Conservation (phyloP, 2,888 invertebrate genomes). For the Drosophila vallismaia region DNA sequence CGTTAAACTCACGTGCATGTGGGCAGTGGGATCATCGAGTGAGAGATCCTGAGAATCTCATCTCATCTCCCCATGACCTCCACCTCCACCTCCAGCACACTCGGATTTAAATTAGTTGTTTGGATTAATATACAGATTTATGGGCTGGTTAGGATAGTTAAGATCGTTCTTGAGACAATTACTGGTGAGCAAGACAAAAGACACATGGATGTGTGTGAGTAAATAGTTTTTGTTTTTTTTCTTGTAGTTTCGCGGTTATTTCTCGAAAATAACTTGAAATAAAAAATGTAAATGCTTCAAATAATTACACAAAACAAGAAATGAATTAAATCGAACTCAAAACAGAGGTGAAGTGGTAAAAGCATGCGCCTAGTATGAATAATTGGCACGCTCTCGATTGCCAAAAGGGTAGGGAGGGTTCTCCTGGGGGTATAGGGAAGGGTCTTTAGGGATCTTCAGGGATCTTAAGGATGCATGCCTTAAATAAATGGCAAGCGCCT, state of each 20-base stretch:
- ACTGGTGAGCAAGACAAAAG: slow-evolving; percentile 84
- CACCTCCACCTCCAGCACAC: background rate
- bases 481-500: slow-evolving; percentile 78
- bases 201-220: slow-evolving; percentile 83
- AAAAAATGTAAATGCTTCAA: slow-evolving; percentile 62
- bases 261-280: slow-evolving; percentile 37
- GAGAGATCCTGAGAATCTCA: slow-evolving; percentile 37
- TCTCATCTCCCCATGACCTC: background rate
- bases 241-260: slow-evolving; percentile 40
- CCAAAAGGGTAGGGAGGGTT: background rate
- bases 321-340: slow-evolving; percentile 42
- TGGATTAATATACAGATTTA: slow-evolving; percentile 68
- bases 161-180: slow-evolving; percentile 52
- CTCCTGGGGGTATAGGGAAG: background rate
- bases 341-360: slow-evolving; percentile 40
- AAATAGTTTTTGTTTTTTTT: slow-evolving; percentile 62
- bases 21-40: slow-evolving; percentile 42
- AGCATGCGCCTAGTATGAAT: slow-evolving; percentile 67
- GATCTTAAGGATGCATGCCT: slow-evolving; percentile 63
- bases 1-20: slow-evolving; percentile 54
- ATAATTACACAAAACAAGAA: slow-evolving; percentile 48
- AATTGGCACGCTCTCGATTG: slow-evolving; percentile 57
- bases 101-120: slow-evolving; percentile 66
- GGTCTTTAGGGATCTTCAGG: slow-evolving; percentile 1
- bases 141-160: slow-evolving; percentile 61